Conservation (phyloP, 2,888 invertebrate species). For the Hydriomena furcata region DNA sequence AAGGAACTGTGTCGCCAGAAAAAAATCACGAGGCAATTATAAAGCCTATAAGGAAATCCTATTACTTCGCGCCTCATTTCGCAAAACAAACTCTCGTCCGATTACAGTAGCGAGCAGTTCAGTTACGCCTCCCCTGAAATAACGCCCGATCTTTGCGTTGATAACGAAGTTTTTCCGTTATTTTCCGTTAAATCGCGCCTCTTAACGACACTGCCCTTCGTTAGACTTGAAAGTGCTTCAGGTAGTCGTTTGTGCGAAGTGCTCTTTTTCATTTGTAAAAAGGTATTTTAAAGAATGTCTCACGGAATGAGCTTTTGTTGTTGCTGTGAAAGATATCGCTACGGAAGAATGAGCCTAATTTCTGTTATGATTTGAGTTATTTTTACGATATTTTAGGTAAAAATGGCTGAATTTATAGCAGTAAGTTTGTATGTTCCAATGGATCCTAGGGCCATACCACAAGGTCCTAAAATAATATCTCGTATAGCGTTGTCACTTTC, state of each 20-base stretch:
- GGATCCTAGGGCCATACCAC: too few relatives aligned
- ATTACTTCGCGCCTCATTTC: slow-evolving; percentile 38
- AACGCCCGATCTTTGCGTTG: slow-evolving; percentile 69
- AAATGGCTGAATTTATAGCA: not conserved
- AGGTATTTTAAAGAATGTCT: slow-evolving; percentile 54
- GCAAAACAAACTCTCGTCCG: slow-evolving; percentile 32
- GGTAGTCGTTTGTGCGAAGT: slow-evolving; percentile 70
- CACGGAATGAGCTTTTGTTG: slow-evolving; percentile 55
- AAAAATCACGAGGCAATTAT: slow-evolving; percentile 21
- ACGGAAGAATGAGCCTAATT: slow-evolving; percentile 38
- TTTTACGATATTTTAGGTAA: slow-evolving; percentile 13
- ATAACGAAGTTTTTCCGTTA: slow-evolving; percentile 64
- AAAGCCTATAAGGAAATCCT: slow-evolving; percentile 32
- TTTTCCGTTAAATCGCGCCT: slow-evolving; percentile 72
- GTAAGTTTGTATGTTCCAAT: too few relatives aligned
- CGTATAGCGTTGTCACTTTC: too few relatives aligned
- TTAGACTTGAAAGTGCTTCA: slow-evolving; percentile 72
- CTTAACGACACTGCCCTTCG: slow-evolving; percentile 70
- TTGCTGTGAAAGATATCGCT: slow-evolving; percentile 51
- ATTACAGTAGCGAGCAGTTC: slow-evolving; percentile 25
- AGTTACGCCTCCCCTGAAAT: slow-evolving; percentile 23
- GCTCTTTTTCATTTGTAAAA: slow-evolving; percentile 71
- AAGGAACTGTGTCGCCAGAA: not conserved
- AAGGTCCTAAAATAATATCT: too few relatives aligned
- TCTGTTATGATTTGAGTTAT: slow-evolving; percentile 27